These are phyloP conservation scores for Argynnis bischoffii DNA, from an alignment of 2,888 invertebrate species.

Conservation along the genomic window DNA sequence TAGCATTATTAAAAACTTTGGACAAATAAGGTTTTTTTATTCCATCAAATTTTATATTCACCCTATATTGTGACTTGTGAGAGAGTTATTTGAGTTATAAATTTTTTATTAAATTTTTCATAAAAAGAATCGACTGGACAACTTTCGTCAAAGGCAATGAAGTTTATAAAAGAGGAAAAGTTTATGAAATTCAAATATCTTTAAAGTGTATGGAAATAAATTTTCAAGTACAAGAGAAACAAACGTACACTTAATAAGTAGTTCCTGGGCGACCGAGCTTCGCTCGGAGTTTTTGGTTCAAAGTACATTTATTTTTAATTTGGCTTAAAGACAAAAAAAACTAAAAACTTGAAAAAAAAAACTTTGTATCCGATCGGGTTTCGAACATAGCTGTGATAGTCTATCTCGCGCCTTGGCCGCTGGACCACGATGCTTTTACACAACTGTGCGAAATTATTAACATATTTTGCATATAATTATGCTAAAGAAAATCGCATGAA, in stretches of 20 bases:
- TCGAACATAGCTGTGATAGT: too few species aligned
- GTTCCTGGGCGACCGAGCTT: too few species aligned
- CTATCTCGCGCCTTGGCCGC: too few species aligned
- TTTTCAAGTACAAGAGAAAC: neutral
- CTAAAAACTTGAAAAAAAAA: too few species aligned
- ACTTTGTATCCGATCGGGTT: too few species aligned
- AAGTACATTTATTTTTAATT: too few species aligned
- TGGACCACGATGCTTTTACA: too few species aligned
- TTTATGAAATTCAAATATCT: constrained; percentile 15
- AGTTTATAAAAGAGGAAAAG: constrained; percentile 1
- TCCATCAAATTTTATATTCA: neutral
- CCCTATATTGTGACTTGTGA: neutral
- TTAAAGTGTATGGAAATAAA: neutral
- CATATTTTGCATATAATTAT: too few species aligned
- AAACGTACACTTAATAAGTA: neutral
- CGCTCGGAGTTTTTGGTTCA: too few species aligned
- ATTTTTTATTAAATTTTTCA: constrained; percentile 22
- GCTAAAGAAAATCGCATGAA: too few species aligned
- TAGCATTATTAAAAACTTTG: constrained; percentile 6
- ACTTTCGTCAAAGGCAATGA: constrained; percentile 10
- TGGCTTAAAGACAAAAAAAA: too few species aligned
- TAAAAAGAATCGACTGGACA: neutral
- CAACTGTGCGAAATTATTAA: too few species aligned
- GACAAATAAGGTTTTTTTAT: neutral
- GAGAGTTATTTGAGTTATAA: neutral